phyloP scores from a whole-genome alignment of 2,888 invertebrate genomes.

The Cataglyphis cursor region DNA sequence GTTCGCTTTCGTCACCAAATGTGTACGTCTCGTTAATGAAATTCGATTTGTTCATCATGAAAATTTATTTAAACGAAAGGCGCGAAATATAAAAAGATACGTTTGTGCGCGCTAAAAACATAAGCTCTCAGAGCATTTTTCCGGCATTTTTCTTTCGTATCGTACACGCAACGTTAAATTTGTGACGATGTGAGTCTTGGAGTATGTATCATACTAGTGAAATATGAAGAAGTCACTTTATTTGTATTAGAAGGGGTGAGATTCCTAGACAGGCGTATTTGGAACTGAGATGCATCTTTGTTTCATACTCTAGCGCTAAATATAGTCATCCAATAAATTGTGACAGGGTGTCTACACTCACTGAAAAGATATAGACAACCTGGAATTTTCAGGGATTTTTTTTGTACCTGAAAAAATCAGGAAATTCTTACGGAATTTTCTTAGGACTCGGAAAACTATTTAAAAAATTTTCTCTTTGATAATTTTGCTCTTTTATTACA shows the following conservation, averaged over 20 bases:
- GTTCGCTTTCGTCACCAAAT: background rate
- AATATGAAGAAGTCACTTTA: background rate
- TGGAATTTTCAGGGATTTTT: no score
- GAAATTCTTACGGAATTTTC: no score
- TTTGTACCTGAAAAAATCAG: no score
- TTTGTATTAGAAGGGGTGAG: background rate
- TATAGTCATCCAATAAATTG: background rate
- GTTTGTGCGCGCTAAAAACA: background rate
- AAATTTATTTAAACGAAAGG: background rate
- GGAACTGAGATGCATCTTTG: slow-evolving; percentile 6
- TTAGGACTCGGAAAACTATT: no score
- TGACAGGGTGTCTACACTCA: no score
- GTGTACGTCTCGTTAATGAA: background rate
- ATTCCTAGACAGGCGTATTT: background rate
- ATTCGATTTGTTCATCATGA: background rate
- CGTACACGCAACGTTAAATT: background rate
- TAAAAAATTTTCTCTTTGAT: no score
- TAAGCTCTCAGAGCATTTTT: background rate
- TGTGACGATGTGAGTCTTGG: background rate
- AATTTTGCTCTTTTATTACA: no score
- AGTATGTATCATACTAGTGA: background rate
- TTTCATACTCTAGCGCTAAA: slow-evolving; percentile 5
- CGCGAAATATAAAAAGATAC: background rate
- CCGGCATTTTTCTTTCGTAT: background rate
- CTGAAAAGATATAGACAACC: no score